A percentile compares a stretch with the other conserved stretches of the same genome.
These are phyloP conservation scores for Phataginus tetradactyla DNA, from an alignment of 2,797 vertebrate genomes.

Conservation along the genomic window DNA sequence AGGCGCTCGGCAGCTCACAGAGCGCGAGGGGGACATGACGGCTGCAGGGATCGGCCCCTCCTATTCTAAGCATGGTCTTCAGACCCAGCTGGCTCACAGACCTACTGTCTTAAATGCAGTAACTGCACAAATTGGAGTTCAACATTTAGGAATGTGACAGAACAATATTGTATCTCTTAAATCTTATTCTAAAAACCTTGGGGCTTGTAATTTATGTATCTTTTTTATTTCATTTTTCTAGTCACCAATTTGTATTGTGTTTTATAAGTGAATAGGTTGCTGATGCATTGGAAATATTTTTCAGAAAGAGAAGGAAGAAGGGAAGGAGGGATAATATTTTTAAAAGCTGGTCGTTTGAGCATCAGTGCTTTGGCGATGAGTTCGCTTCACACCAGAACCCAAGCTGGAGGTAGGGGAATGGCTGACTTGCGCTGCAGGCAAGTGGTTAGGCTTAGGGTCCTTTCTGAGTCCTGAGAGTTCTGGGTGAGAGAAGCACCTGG, in stretches of 20 bases:
- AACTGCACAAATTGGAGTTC: background rate
- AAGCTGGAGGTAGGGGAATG: background rate
- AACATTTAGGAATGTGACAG: background rate
- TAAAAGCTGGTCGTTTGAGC: background rate
- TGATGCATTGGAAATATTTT: background rate
- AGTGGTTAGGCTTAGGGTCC: background rate
- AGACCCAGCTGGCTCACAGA: background rate
- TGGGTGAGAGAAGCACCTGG: background rate
- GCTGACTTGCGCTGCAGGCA: background rate
- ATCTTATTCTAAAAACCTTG: background rate
- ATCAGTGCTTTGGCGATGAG: background rate
- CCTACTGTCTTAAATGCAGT: background rate
- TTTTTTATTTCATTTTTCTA: conserved; percentile 32
- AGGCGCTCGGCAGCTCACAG: background rate
- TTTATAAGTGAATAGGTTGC: background rate
- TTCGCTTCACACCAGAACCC: background rate
- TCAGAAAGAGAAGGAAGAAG: background rate
- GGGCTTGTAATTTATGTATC: background rate
- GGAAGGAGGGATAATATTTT: background rate
- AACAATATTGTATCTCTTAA: background rate
- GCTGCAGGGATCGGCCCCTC: too few relatives aligned
- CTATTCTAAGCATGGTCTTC: background rate
- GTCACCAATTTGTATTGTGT: background rate
- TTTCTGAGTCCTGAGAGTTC: background rate
- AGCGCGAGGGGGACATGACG: accelerated